These are phyloP conservation scores for Cheirogaleus major DNA, from an alignment of 2,797 vertebrate species.

Conservation along the genomic window DNA sequence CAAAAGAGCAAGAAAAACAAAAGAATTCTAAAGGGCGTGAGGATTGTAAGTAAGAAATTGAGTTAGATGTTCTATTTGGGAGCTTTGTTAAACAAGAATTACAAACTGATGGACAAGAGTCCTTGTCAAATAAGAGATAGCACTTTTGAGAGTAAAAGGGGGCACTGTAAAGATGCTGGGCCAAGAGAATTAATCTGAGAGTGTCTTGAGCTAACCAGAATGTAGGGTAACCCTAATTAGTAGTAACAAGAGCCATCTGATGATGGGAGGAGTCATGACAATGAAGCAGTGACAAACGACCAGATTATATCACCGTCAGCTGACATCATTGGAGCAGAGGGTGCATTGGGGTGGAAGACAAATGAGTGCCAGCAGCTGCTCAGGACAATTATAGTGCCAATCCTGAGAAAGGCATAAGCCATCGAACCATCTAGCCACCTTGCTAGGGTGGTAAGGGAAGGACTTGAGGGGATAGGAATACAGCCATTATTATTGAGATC, in stretches of 20 bases:
- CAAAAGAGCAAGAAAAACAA: constrained; percentile 13
- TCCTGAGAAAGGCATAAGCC: neutral
- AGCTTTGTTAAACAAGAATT: neutral
- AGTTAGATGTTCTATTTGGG: neutral
- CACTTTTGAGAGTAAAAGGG: neutral
- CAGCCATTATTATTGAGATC: neutral
- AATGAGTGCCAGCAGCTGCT: neutral
- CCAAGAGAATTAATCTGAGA: constrained; percentile 52
- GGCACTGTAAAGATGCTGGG: neutral
- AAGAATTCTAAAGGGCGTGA: neutral
- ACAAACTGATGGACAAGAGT: neutral
- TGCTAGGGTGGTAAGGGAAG: neutral
- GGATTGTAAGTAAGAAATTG: neutral
- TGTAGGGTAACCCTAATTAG: constrained; percentile 37
- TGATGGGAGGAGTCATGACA: constrained; percentile 17
- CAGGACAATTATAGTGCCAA: neutral
- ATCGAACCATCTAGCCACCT: neutral
- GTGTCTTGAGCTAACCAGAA: constrained; percentile 36
- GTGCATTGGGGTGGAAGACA: neutral
- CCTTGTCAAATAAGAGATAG: neutral
- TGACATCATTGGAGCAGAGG: constrained; percentile 1
- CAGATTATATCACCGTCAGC: neutral
- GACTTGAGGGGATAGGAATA: neutral
- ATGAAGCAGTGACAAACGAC: constrained; percentile 34
- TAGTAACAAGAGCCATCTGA: neutral